A percentile compares a stretch with the other conserved stretches of the same genome.
Evolutionary conservation across 2,797 vertebrate genomes (phyloP).

Genomic region (Gastrophryne carolinensis): DNA sequence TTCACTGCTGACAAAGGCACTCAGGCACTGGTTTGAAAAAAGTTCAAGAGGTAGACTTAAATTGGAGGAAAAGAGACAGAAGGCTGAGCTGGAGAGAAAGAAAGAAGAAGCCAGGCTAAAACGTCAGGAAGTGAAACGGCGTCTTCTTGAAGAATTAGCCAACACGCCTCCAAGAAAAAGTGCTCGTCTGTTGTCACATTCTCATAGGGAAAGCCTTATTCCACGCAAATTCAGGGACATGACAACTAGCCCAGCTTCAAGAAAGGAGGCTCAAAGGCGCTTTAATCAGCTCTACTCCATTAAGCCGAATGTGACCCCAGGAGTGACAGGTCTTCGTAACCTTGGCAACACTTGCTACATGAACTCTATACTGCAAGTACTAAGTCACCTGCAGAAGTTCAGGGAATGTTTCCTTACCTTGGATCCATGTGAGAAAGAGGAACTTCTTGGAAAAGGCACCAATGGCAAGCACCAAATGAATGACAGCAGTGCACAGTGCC

Average conservation of each 20-base stretch:
- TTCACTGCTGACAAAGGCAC: constrained; percentile 78
- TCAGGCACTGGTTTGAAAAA: constrained; percentile 75
- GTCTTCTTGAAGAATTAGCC: constrained; percentile 88
- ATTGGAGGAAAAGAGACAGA: constrained; percentile 70
- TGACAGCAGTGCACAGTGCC: constrained; percentile 68
- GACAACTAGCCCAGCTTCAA: constrained; percentile 69
- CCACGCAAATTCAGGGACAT: constrained; percentile 83
- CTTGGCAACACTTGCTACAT: constrained; percentile 98
- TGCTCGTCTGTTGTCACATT: constrained; percentile 86
- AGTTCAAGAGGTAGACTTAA: constrained; percentile 78
- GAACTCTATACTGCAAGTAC: constrained; percentile 98
- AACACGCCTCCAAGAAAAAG: constrained; percentile 92
- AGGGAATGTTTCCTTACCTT: constrained; percentile 96
- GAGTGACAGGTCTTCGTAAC: constrained; percentile 94
- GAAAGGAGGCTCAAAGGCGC: constrained; percentile 64
- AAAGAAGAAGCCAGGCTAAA: constrained; percentile 81
- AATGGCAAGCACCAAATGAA: constrained; percentile 71
- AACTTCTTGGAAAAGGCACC: constrained; percentile 83
- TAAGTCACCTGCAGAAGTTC: constrained; percentile 98
- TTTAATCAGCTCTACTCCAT: constrained; percentile 78
- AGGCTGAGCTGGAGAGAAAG: constrained; percentile 79
- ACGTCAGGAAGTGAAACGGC: constrained; percentile 86
- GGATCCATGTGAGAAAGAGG: constrained; percentile 92
- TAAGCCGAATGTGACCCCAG: constrained; percentile 78
- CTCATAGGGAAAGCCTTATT: constrained; percentile 77